Conservation (phyloP, 2,797 vertebrate genomes). For the Lepidocolaptes lacrymiger region DNA sequence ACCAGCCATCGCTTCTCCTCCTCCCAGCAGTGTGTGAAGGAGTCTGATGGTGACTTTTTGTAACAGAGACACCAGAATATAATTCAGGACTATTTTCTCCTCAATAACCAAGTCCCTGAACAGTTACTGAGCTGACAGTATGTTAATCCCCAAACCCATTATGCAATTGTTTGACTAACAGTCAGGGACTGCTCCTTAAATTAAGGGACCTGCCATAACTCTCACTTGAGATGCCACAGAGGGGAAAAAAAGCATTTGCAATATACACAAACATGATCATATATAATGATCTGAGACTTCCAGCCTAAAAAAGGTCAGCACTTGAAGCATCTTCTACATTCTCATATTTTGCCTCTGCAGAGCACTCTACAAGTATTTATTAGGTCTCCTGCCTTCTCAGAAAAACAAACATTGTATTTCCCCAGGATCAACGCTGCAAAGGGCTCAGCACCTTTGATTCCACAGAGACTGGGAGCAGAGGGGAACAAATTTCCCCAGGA, state of each 20-base stretch:
- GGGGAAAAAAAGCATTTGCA: background rate
- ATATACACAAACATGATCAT: background rate
- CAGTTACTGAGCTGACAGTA: background rate
- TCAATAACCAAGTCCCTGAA: background rate
- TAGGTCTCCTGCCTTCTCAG: background rate
- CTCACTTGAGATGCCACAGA: background rate
- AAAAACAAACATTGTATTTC: background rate
- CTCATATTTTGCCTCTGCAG: background rate
- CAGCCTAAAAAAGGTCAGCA: background rate
- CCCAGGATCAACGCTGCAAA: background rate
- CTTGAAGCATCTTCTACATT: background rate
- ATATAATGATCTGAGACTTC: background rate
- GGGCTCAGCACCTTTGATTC: background rate
- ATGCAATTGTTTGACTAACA: background rate
- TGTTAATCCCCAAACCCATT: background rate
- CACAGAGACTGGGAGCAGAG: background rate
- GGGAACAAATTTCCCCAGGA: background rate
- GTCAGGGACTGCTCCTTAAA: background rate
- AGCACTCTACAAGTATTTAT: background rate
- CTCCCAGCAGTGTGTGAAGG: rapidly evolving
- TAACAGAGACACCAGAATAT: background rate
- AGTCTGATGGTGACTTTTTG: rapidly evolving
- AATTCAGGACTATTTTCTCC: background rate
- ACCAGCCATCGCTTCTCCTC: background rate
- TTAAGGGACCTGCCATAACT: background rate